Evolutionary conservation across 1,140 invertebrate genomes (phyloP), one percentile per base, ranked within the genome.

Genomic region (Drosophila erecta): DNA sequence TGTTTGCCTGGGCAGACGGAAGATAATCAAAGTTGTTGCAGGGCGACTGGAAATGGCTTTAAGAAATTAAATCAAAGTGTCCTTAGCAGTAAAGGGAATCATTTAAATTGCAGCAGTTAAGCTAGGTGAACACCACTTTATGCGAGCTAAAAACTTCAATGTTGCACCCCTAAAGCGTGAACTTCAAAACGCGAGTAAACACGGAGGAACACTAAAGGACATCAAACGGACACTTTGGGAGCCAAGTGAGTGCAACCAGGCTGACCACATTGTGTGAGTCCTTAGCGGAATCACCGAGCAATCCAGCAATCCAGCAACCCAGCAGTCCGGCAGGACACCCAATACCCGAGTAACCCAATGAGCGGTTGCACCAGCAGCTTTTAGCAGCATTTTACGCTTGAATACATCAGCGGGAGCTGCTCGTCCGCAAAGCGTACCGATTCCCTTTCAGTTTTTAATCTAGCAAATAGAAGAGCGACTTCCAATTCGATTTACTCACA

Each of bases 401-500:
- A 89, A 87, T 89, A 84, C 79, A 76, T 79, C 79, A 76, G 72
- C 74, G 51, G 51, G 58, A 78, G 64, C 55, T 47, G 46, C 11
- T 6, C 3, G 55, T 61, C 62, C 65, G 33, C 40, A 65, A 40
- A 47, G 38, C 41, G 17, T 8, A 37, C 20, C 14, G 30, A 47
- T 75, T 59, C 40, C 56, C 44, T 59, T 66, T 24, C 24, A 64
- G 15, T 57, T 76, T 83, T 87, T 86, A 86, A 86, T 86, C 66
- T 79, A 65, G 76, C 79, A 89, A 86, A 87, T 83, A 83, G 83
- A 72, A 65, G 54, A 58, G 27, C 51, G 30, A 44, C 40, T n/a
- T 33, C 33, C 57, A 62, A 51, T 79, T 41, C 37, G 47, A 66
- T 71, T 64, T 54, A 92, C 94, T 94, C 92, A 95, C 94, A 95